Percentiles rank a stretch among this genome's conserved stretches.
Evolutionary conservation across 2,797 vertebrate species (phyloP).

Genomic region (Sebastiscus tertius): DNA sequence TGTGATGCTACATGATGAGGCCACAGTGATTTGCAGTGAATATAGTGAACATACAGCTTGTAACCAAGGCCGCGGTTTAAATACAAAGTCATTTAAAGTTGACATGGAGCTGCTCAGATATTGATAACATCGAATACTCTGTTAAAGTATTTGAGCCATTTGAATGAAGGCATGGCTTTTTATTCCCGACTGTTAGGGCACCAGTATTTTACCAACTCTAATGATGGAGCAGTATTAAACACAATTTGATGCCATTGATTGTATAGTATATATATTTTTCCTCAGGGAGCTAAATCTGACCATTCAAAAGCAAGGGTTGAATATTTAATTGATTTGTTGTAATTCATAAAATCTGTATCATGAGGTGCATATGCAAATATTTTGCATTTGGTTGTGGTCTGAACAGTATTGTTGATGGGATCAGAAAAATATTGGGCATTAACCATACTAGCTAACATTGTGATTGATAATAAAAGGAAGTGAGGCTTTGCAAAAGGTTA

Average conservation of each 20-base stretch:
- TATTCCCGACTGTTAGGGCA: constrained; percentile 17
- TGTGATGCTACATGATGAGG: constrained; percentile 77
- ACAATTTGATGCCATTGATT: constrained; percentile 48
- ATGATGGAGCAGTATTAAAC: constrained; percentile 40
- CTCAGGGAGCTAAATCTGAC: constrained; percentile 70
- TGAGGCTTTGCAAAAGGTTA: constrained; percentile 26
- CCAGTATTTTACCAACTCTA: constrained; percentile 23
- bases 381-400: constrained; percentile 27
- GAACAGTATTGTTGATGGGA: constrained; percentile 5
- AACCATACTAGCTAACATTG: constrained; percentile 1
- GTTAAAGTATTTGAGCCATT: constrained; percentile 21
- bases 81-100: constrained; percentile 13
- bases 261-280: constrained; percentile 50
- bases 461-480: constrained; percentile 11
- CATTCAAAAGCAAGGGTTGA: constrained; percentile 42
- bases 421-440: constrained; percentile 23
- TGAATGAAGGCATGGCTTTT: constrained; percentile 15
- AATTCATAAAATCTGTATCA: constrained; percentile 22
- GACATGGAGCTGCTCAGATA: constrained; percentile 7
- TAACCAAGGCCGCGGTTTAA: constrained; percentile 21
- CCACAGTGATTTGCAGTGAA: constrained; percentile 29
- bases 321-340: constrained; percentile 20
- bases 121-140: constrained; percentile 1
- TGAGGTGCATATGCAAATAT: not conserved
- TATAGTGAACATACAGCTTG: constrained; percentile 31